Evolutionary conservation across 37 sponge, comb jelly and placozoan species (phyloP).

Genomic region (Haliclona indistincta): DNA sequence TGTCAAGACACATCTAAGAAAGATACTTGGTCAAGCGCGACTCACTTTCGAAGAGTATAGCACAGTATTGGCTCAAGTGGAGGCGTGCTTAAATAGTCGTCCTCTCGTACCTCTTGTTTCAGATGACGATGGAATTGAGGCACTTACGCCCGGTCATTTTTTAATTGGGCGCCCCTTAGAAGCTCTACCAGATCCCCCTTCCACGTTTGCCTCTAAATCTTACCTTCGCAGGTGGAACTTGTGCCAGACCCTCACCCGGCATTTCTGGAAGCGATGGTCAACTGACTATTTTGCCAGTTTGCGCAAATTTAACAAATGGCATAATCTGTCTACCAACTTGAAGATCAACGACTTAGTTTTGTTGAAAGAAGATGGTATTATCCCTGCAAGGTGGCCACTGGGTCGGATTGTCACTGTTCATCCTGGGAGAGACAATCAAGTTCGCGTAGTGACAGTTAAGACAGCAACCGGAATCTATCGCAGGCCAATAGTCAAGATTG

Average conservation of each 20-base stretch:
- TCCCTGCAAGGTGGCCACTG: constrained; percentile 27
- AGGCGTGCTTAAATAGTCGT: constrained; percentile 34
- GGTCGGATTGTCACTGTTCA: constrained; percentile 18
- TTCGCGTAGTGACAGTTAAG: constrained; percentile 2
- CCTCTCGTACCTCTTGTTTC: constrained; percentile 9
- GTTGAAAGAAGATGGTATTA: not conserved
- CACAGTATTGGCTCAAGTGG: constrained; percentile 15
- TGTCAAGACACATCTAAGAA: not conserved
- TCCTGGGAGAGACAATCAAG: constrained; percentile 16
- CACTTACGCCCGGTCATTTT: constrained; percentile 50
- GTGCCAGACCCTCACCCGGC: not conserved
- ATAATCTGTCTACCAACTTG: not conserved
- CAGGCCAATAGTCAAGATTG: constrained; percentile 15
- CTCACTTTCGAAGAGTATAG: constrained; percentile 17
- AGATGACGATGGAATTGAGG: constrained; percentile 37
- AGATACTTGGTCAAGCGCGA: not conserved
- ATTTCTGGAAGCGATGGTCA: constrained; percentile 36
- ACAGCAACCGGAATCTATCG: not conserved
- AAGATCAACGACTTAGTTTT: not conserved
- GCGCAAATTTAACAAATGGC: constrained; percentile 1
- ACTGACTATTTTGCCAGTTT: constrained; percentile 18
- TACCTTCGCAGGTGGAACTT: not conserved
- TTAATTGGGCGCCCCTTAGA: constrained; percentile 33
- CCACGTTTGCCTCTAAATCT: not conserved
- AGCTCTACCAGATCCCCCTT: not conserved